Evolutionary conservation across 2,888 invertebrate genomes (phyloP), one percentile per base, ranked within the genome.

Genomic region (Thymelicus lineola): DNA sequence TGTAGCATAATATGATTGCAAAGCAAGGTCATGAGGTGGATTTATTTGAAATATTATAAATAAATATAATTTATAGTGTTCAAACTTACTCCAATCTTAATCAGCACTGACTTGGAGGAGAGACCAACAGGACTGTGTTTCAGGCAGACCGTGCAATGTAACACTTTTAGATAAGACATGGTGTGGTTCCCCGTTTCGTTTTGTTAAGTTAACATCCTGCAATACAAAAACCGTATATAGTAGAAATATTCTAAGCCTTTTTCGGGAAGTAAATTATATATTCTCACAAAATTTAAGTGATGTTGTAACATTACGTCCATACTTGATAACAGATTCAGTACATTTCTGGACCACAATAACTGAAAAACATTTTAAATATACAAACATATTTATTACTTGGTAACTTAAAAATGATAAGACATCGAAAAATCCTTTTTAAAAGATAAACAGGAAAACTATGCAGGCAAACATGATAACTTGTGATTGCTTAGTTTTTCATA

Each of bases 101-200:
- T 77, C 64, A 89, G 82, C 75, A 89, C 80, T 64, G 86, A 82
- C 72, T 86, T 87, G 9, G 80, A 80, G 38, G 87, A 85, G 71
- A 90, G 77, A 20, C 85, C 84, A 68, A 82, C 66, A 64, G 79
- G 75, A 67, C 88, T 87, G 84, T 89, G 84, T 77, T 83, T 88
- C 67, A 89, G 79, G 82, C 90, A 92, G 65, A 87, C 76, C 67
- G 84, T 87, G 78, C 91, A 93, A 74, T 91, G 87, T 70, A 91
- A 79, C 70, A 90, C 87, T 80, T 88, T 91, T 75, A 86, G 78
- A 78, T 89, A 91, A 71, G 92, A 91, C 93, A 93, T 93, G 62
- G 71, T 83, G 74, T 50, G 66, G 66, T 5, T 58, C n/a, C 17
- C 12, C 20, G n/a, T 6, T 12, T 60, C 72, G 57, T 38, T 66